Evolutionary conservation across 2,797 vertebrate genomes (phyloP), one percentile per base, ranked within the genome.

Genomic region (Meriones psammophilus): DNA sequence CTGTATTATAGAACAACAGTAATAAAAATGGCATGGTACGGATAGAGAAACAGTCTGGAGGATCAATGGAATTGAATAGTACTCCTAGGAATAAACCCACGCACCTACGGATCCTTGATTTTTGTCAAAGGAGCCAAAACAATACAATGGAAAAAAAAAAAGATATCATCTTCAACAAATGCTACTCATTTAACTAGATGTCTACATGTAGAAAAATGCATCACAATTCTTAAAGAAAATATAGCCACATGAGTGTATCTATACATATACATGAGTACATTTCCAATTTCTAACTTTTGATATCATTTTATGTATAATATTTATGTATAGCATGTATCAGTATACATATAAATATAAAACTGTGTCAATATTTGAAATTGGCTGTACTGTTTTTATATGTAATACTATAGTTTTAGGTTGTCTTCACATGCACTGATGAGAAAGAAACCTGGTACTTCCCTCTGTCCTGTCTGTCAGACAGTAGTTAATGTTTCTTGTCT

Each of bases 181-280:
- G 42, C 42, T 42, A 42, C 42, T 42, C 42, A 42, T 42, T 42
- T 42, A 42, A 42, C 42, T 42, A 42, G 42, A 42, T 42, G 42
- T 42, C 42, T 42, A 42, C 42, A 42, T 42, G 42, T 42, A 42
- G 42, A 42, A 42, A 42, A 42, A 42, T 42, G 22, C 8, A 73
- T 14, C 64, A 66, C 10, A 73, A 39, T 39, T 71, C 3, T 20
- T 30, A 36, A 73, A 58, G 56, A 58, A 15, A 58, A 15, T 30
- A 18, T 62, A 64, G 66, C 30, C 39, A 7, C 54, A 7, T 50
- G 24, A 26, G 9, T 26, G 8, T n/a, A 30, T 42, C 28, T 17
- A 1, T 56, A 0, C n/a, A 1, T 74, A 10, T 39, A 5, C 18
- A 30, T 30, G 8, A 42, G n/a, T 30, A 1, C 0, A 42, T 4